Evolutionary conservation across 2,113 vertebrate genomes (phyloP).

Genomic region (Entosphenus tridentatus): DNA sequence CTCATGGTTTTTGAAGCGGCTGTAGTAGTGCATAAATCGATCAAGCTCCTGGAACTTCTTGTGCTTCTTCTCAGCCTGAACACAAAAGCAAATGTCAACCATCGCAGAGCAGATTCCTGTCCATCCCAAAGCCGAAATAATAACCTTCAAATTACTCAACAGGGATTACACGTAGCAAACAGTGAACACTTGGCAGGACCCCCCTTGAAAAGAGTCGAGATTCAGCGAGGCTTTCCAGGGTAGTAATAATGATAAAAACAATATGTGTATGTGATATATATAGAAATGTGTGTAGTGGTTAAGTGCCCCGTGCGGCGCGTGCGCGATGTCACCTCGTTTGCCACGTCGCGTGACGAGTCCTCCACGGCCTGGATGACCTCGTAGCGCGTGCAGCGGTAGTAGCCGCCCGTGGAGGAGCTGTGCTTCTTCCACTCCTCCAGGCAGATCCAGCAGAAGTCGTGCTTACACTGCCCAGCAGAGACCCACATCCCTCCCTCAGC

Average conservation of each 20-base stretch:
- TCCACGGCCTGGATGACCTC: constrained; percentile 92
- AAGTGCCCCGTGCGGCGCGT: no score
- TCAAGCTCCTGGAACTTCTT: constrained; percentile 94
- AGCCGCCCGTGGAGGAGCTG: constrained; percentile 91
- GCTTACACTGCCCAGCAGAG: constrained; percentile 51
- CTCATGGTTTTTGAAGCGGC: constrained; percentile 95
- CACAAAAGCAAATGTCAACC: constrained; percentile 8
- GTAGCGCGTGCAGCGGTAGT: constrained; percentile 89
- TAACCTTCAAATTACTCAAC: no score
- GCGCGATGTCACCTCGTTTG: constrained; percentile 45
- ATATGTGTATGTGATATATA: no score
- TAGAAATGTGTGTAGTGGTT: no score
- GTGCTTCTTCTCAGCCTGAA: constrained; percentile 88
- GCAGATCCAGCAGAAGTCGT: constrained; percentile 98
- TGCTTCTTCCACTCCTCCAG: constrained; percentile 98
- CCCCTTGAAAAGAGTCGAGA: no score
- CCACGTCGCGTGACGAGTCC: constrained; percentile 92
- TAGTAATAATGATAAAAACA: no score
- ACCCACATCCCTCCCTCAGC: no score
- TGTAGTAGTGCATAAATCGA: constrained; percentile 98
- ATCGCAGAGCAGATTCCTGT: no score
- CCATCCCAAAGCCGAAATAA: no score
- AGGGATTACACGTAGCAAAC: no score
- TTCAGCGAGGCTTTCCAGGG: no score
- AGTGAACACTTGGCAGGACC: no score